These are phyloP conservation scores for Branchipolynoe longqiensis DNA, from an alignment of 2,888 invertebrate genomes.

Conservation along the genomic window DNA sequence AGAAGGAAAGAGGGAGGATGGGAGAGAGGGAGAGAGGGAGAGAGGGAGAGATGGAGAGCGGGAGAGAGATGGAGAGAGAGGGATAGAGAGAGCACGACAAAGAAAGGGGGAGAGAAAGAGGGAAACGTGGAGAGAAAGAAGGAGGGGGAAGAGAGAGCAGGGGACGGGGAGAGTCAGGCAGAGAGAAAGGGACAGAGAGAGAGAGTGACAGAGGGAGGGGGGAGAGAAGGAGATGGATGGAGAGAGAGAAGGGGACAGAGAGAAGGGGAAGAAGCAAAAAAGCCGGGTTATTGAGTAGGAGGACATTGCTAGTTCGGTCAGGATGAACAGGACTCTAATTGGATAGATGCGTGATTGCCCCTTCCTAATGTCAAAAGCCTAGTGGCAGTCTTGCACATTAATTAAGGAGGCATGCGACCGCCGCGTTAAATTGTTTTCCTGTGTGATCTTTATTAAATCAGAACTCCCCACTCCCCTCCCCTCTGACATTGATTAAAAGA, in stretches of 20 bases:
- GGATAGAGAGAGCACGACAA: too few species aligned
- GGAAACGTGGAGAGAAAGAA: too few species aligned
- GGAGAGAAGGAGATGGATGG: background rate
- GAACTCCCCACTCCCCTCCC: background rate
- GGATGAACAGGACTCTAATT: constrained; percentile 23
- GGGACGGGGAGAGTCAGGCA: too few species aligned
- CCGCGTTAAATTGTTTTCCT: constrained; percentile 12
- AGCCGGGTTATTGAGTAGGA: constrained; percentile 4
- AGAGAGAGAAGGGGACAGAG: background rate
- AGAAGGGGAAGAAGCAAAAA: background rate
- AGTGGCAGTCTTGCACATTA: background rate
- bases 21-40: too few species aligned
- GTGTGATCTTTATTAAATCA: constrained; percentile 27
- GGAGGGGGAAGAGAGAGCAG: too few species aligned
- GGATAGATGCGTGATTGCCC: constrained; percentile 32
- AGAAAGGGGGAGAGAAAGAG: too few species aligned
- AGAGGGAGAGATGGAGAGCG: too few species aligned
- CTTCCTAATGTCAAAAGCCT: constrained; percentile 15
- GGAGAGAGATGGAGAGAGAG: too few species aligned
- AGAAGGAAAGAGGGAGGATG: too few species aligned
- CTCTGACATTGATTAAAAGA: constrained; percentile 22
- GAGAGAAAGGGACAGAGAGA: too few species aligned
- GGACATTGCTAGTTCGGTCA: background rate
- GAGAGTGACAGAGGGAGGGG: too few species aligned
- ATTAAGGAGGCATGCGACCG: constrained; percentile 23